Conservation (phyloP, 2,113 vertebrate species). For the Dasyurus viverrinus region DNA sequence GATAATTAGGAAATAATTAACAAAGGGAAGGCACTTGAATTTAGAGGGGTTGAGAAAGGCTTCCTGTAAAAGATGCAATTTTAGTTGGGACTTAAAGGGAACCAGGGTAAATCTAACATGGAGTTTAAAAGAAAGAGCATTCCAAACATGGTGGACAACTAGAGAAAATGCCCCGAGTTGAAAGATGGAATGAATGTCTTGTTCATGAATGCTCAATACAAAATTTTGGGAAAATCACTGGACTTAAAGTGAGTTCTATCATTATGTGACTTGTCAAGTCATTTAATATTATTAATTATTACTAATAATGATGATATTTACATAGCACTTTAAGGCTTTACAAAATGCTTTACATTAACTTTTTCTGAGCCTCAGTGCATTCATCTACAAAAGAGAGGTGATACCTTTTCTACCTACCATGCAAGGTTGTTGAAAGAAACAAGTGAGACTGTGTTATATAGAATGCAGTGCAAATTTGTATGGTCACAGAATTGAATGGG, state of each 20-base stretch:
- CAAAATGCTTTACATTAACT: not conserved
- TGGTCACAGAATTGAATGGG: not conserved
- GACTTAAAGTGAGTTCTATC: not conserved
- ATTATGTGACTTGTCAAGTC: not conserved
- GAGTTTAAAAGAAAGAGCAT: not conserved
- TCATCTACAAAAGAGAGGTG: not conserved
- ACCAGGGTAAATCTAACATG: not conserved
- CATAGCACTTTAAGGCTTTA: not conserved
- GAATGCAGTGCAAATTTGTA: not conserved
- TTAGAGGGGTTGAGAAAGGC: not conserved
- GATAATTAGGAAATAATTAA: not conserved
- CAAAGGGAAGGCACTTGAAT: not conserved
- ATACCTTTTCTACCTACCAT: fast-evolving
- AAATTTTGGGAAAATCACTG: not conserved
- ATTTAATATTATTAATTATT: not conserved
- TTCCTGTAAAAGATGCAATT: not conserved
- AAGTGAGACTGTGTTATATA: fast-evolving
- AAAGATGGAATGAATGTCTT: not conserved
- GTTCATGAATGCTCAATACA: not conserved
- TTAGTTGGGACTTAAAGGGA: not conserved
- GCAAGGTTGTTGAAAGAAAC: not conserved
- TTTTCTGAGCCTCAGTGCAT: not conserved
- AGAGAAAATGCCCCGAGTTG: not conserved
- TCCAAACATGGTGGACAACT: not conserved
- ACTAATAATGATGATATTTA: not conserved